phyloP scores from a whole-genome alignment of 2,888 invertebrate genomes.

The Rotaria macrura region DNA sequence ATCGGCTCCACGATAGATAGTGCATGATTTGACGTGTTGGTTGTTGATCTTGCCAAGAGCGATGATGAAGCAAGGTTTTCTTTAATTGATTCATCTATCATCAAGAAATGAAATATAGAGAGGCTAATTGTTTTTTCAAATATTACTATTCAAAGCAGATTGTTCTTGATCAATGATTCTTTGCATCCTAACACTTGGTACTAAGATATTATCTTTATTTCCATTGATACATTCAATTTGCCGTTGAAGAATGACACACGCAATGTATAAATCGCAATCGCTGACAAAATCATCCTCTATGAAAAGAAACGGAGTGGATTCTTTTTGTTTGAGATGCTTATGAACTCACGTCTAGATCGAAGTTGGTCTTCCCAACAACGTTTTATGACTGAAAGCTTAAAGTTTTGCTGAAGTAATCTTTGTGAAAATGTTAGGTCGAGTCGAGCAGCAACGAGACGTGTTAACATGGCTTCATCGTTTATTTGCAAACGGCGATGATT shows the following conservation, averaged over 20 bases:
- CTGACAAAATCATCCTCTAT: neutral
- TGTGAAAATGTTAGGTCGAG: neutral
- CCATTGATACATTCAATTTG: neutral
- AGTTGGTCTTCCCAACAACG: conserved; percentile 2
- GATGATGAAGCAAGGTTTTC: neutral
- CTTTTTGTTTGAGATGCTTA: no score
- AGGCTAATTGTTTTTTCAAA: neutral
- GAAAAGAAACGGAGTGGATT: neutral
- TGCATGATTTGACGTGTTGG: no score
- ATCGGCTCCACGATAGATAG: no score
- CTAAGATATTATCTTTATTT: neutral
- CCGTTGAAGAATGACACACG: neutral
- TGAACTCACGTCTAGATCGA: neutral
- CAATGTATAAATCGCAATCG: neutral
- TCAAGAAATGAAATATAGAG: neutral
- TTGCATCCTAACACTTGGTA: neutral
- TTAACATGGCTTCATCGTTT: neutral
- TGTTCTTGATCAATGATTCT: neutral
- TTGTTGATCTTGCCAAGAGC: no score
- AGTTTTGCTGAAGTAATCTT: neutral
- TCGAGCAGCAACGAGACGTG: neutral
- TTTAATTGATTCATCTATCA: neutral
- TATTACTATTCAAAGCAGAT: neutral
- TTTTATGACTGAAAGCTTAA: neutral
- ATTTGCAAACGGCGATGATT: neutral